These are phyloP conservation scores for Lasioglossum calceatum DNA, from an alignment of 2,888 invertebrate genomes.

Conservation along the genomic window DNA sequence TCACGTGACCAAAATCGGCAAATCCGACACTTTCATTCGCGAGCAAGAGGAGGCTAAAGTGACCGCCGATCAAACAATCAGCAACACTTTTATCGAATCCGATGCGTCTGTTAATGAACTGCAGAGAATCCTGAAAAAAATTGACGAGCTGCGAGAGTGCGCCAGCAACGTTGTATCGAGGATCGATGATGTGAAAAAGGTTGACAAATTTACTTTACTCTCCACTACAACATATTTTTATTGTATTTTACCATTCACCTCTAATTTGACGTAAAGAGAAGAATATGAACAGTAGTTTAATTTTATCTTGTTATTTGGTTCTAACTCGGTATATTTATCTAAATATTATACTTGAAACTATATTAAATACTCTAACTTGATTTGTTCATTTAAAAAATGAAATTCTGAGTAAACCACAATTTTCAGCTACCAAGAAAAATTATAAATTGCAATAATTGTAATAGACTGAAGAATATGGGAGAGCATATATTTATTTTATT, in stretches of 20 bases:
- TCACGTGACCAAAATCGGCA: slow-evolving; percentile 20
- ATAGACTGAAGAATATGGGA: no score
- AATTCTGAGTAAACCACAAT: no score
- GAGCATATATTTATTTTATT: background rate
- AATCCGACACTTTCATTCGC: slow-evolving; percentile 63
- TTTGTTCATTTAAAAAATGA: no score
- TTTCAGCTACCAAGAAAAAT: no score
- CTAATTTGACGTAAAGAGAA: no score
- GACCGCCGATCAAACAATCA: background rate
- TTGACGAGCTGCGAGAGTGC: slow-evolving; percentile 53
- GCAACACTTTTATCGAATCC: rapidly evolving
- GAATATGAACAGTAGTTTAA: no score
- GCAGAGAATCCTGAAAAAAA: slow-evolving; percentile 9
- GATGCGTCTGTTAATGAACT: rapidly evolving
- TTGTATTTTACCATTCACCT: background rate
- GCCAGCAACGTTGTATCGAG: slow-evolving; percentile 36
- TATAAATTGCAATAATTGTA: no score
- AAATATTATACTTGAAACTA: background rate
- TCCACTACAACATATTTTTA: background rate
- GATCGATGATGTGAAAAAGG: slow-evolving; percentile 61
- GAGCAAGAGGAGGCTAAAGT: slow-evolving; percentile 1
- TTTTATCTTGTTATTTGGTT: no score
- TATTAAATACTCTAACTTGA: background rate
- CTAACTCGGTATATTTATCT: no score
- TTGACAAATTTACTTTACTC: slow-evolving; percentile 22